phyloP scores from a whole-genome alignment of 2,113 vertebrate genomes.

The Dendropsophus ebraccatus region DNA sequence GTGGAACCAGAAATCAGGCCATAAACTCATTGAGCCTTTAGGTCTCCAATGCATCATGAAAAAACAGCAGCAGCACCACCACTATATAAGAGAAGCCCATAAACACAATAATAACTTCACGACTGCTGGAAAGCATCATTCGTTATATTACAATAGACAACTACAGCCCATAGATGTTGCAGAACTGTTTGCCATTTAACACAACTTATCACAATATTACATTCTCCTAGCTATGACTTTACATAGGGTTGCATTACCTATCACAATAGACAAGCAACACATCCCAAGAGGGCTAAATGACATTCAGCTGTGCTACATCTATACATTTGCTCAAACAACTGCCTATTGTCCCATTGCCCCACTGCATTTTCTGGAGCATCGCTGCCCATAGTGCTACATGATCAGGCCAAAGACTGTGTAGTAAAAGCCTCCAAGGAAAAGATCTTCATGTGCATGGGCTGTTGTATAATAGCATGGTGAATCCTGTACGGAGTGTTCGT shows the following conservation, averaged over 20 bases:
- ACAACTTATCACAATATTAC: not conserved
- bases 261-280: not conserved
- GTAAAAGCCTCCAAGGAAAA: not conserved
- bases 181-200: not conserved
- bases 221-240: not conserved
- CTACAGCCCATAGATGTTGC: not conserved
- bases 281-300: not conserved
- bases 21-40: too few species aligned
- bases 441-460: not conserved
- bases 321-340: not conserved
- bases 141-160: too few species aligned
- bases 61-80: too few species aligned
- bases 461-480: not conserved
- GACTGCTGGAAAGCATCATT: too few species aligned
- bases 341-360: not conserved
- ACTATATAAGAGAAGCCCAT: too few species aligned
- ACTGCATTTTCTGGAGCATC: not conserved
- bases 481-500: slow-evolving; percentile 4
- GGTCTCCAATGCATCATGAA: too few species aligned
- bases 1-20: too few species aligned
- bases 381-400: not conserved
- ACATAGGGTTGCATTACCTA: not conserved
- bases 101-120: too few species aligned
- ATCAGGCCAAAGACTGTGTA: not conserved
- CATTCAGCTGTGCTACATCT: not conserved